These are phyloP conservation scores for Drosophila antonietae DNA, from an alignment of 2,888 invertebrate genomes.

Conservation along the genomic window DNA sequence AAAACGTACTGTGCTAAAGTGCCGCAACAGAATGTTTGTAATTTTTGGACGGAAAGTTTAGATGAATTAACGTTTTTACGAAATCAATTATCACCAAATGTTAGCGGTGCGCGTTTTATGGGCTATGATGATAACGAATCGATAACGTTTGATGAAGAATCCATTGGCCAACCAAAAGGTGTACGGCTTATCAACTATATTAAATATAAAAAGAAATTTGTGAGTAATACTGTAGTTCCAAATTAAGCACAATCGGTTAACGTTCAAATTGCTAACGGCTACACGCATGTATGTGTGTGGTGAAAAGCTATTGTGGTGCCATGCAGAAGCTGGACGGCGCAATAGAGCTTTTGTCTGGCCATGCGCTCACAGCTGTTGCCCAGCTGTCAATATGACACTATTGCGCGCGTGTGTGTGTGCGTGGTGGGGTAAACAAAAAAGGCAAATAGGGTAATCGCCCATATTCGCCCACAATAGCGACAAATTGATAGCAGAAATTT, in stretches of 20 bases:
- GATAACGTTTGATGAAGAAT: background rate
- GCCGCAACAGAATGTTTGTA: background rate
- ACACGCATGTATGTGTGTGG: slow-evolving; percentile 1
- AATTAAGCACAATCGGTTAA: background rate
- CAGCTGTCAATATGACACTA: slow-evolving; percentile 53
- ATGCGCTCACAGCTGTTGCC: slow-evolving; percentile 56
- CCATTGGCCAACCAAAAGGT: background rate
- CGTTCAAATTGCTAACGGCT: slow-evolving; percentile 35
- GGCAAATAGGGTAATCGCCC: slow-evolving; percentile 49
- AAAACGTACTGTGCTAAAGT: background rate
- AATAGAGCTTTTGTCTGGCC: slow-evolving; percentile 48
- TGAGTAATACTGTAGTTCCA: background rate
- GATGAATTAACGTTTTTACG: background rate
- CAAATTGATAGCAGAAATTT: slow-evolving; percentile 32
- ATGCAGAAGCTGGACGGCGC: slow-evolving; percentile 34
- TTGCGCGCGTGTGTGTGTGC: slow-evolving; percentile 10
- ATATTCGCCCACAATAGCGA: slow-evolving; percentile 43
- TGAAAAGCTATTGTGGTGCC: slow-evolving; percentile 23
- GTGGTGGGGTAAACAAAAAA: slow-evolving; percentile 65
- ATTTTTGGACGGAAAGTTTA: background rate
- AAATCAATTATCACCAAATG: background rate
- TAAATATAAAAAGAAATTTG: background rate
- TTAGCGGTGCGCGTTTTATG: background rate
- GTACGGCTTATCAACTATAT: background rate
- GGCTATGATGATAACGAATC: background rate